These are phyloP conservation scores for Chloroclysta siterata DNA, from an alignment of 2,888 invertebrate species.

Conservation along the genomic window DNA sequence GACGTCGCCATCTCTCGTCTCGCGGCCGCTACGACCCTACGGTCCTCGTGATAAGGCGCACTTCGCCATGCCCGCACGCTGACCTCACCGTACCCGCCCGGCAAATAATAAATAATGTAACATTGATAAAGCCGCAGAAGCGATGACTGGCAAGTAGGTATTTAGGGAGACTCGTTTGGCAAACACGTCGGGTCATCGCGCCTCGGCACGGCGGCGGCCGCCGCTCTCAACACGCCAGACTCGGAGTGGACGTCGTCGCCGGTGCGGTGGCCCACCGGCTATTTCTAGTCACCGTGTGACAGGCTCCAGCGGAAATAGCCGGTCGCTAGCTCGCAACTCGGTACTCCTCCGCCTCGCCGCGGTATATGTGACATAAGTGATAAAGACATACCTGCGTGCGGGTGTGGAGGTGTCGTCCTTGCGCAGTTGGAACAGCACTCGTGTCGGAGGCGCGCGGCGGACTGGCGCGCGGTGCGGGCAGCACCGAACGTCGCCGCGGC, in stretches of 20 bases:
- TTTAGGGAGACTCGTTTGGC: slow-evolving; percentile 75
- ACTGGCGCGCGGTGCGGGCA: slow-evolving; percentile 70
- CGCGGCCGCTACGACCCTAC: slow-evolving; percentile 67
- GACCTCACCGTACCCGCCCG: slow-evolving; percentile 77
- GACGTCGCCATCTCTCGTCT: slow-evolving; percentile 35
- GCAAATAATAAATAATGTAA: slow-evolving; percentile 84
- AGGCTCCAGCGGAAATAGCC: slow-evolving; percentile 50
- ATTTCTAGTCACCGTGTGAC: slow-evolving; percentile 56
- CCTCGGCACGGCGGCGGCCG: slow-evolving; percentile 47
- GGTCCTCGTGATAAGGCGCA: slow-evolving; percentile 77
- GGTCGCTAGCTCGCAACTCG: slow-evolving; percentile 28
- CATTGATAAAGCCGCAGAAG: slow-evolving; percentile 82
- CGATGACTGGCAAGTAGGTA: slow-evolving; percentile 80
- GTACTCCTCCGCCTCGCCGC: slow-evolving; percentile 31
- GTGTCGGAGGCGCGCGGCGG: slow-evolving; percentile 81
- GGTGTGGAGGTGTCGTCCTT: slow-evolving; percentile 58
- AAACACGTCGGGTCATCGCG: slow-evolving; percentile 66
- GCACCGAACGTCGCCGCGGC: slow-evolving; percentile 71
- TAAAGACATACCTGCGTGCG: slow-evolving; percentile 74
- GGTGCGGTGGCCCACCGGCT: slow-evolving; percentile 56
- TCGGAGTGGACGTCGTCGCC: slow-evolving; percentile 52
- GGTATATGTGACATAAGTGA: slow-evolving; percentile 52
- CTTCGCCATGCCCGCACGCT: slow-evolving; percentile 72
- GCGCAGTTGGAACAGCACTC: slow-evolving; percentile 72
- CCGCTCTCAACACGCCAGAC: slow-evolving; percentile 52